These are phyloP conservation scores for Solen grandis DNA, from an alignment of 1,140 invertebrate genomes.

Conservation along the genomic window DNA sequence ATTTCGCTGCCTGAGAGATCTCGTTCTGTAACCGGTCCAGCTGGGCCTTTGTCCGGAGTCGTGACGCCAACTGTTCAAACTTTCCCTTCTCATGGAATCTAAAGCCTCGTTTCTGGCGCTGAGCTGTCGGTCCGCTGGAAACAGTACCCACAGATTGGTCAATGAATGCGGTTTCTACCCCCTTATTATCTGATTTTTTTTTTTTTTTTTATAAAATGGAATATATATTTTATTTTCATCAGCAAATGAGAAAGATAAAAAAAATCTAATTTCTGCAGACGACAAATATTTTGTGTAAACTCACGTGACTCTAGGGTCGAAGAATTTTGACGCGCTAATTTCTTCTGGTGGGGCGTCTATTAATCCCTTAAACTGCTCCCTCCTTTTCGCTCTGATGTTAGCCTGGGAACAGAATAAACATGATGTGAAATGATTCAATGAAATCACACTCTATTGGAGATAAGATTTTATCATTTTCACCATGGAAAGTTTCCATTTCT, in stretches of 20 bases:
- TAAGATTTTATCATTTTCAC: too few relatives aligned
- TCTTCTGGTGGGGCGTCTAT: slow-evolving; percentile 86
- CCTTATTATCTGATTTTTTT: too few relatives aligned
- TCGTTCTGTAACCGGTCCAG: slow-evolving; percentile 97
- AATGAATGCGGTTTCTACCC: too few relatives aligned
- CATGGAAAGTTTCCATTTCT: too few relatives aligned
- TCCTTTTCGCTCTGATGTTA: slow-evolving; percentile 92
- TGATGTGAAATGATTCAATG: neutral
- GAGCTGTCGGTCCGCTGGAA: slow-evolving; percentile 68
- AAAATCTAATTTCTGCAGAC: too few relatives aligned
- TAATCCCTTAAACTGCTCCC: slow-evolving; percentile 92
- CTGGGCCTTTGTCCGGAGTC: slow-evolving; percentile 96
- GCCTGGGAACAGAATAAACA: slow-evolving; percentile 82
- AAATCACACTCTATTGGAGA: too few relatives aligned
- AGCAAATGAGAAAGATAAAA: too few relatives aligned
- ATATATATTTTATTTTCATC: too few relatives aligned
- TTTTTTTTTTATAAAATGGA: too few relatives aligned
- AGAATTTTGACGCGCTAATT: slow-evolving; percentile 85
- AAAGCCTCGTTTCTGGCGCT: slow-evolving; percentile 82
- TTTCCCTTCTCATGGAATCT: slow-evolving; percentile 97
- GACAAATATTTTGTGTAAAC: too few relatives aligned
- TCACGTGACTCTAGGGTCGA: slow-evolving; percentile 88
- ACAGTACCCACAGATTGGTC: too few relatives aligned
- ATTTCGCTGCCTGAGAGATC: slow-evolving; percentile 96
- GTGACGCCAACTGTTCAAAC: slow-evolving; percentile 93